Evolutionary conservation across 2,113 vertebrate species (phyloP).

Genomic region (Pollimyrus isidori): DNA sequence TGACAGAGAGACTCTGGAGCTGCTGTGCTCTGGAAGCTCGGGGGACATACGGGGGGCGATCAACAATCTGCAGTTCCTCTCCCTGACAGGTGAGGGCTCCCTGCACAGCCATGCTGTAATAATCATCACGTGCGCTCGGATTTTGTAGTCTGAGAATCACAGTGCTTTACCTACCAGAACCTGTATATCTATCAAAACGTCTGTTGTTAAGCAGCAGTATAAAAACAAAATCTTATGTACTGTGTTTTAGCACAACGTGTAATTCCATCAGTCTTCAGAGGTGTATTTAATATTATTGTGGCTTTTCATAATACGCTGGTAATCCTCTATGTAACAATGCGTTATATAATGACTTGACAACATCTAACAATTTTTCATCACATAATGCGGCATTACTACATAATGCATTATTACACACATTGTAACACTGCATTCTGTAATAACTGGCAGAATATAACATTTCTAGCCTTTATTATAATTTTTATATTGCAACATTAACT

Average conservation of each 20-base stretch:
- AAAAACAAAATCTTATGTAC: not conserved
- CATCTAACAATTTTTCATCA: not conserved
- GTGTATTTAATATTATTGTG: not conserved
- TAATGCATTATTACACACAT: not conserved
- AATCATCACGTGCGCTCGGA: not conserved
- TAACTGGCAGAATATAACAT: not conserved
- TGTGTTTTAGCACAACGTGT: not conserved
- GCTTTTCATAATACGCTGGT: not conserved
- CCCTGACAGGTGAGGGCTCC: conserved; percentile 62
- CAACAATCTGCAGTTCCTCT: conserved; percentile 90
- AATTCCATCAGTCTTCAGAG: not conserved
- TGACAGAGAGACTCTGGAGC: conserved; percentile 67
- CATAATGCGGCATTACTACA: not conserved
- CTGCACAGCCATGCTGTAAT: not conserved
- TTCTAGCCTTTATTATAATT: not conserved
- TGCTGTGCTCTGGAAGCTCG: conserved; percentile 77
- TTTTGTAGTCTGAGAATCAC: not conserved
- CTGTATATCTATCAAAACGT: not conserved
- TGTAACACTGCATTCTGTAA: not conserved
- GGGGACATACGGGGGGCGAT: conserved; percentile 92
- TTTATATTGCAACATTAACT: not conserved
- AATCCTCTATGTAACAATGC: not conserved
- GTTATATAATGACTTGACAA: not conserved
- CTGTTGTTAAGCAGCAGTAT: not conserved
- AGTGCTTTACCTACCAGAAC: not conserved